A percentile compares a stretch with the other conserved stretches of the same genome.
Evolutionary conservation across 2,797 vertebrate genomes (phyloP).

Genomic region (Sternarchorhynchus goeldii): DNA sequence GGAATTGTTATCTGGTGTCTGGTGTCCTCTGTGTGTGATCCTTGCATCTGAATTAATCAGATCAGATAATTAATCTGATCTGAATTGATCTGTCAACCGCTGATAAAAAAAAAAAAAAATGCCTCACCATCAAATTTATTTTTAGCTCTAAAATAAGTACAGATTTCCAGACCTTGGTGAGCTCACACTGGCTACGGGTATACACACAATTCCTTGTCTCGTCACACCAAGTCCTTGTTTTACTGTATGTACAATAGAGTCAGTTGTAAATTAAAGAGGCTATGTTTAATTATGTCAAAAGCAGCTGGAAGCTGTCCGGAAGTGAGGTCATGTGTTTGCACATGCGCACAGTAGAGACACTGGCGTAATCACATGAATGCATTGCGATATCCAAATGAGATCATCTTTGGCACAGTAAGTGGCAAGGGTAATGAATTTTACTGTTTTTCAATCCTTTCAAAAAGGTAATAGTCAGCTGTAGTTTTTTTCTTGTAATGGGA

Average conservation of each 20-base stretch:
- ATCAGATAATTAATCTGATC: too few species aligned
- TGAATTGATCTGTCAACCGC: too few species aligned
- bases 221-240: neutral
- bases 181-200: too few species aligned
- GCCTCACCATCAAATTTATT: too few species aligned
- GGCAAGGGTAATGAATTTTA: neutral
- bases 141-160: too few species aligned
- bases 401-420: neutral
- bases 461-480: neutral
- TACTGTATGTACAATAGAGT: neutral
- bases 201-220: neutral
- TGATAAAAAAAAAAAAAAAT: too few species aligned
- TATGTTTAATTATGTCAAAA: neutral
- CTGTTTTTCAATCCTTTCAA: conserved; percentile 21
- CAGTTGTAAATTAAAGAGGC: neutral
- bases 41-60: too few species aligned
- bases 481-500: conserved; percentile 8
- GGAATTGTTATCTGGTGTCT: too few species aligned
- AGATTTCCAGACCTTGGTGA: too few species aligned
- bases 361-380: too few species aligned
- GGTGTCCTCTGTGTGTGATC: too few species aligned
- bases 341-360: neutral
- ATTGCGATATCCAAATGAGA: too few species aligned
- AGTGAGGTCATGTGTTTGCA: neutral
- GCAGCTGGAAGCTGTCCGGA: neutral